Evolutionary conservation across 2,888 invertebrate species (phyloP).

Genomic region (Cremastinae sp.): DNA sequence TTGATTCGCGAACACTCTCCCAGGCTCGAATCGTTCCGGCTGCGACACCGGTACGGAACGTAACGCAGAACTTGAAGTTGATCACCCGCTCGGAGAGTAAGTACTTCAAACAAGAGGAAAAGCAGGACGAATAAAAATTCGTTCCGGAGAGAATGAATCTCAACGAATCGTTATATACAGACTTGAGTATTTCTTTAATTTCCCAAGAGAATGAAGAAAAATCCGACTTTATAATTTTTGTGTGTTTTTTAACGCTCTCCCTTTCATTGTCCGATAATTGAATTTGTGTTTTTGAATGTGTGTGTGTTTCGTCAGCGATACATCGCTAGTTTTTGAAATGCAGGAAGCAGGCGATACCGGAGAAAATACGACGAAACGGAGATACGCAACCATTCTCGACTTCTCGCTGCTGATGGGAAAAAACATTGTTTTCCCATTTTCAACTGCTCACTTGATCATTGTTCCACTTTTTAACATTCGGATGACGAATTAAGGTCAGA

Average conservation of each 20-base stretch:
- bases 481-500: constrained; percentile 72
- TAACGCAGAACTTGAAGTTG: constrained; percentile 17
- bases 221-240: constrained; percentile 43
- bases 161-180: constrained; percentile 34
- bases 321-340: constrained; percentile 12
- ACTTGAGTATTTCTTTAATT: constrained; percentile 55
- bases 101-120: constrained; percentile 13
- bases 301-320: constrained; percentile 19
- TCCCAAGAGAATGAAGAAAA: constrained; percentile 23
- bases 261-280: too few species aligned
- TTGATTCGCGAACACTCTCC: not conserved
- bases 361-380: constrained; percentile 28
- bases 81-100: constrained; percentile 27
- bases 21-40: not conserved
- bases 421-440: constrained; percentile 42
- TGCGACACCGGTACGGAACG: constrained; percentile 32
- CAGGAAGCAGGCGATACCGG: constrained; percentile 43
- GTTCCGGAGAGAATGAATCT: constrained; percentile 19
- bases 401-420: constrained; percentile 28
- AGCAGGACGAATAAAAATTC: constrained; percentile 5
- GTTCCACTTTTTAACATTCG: constrained; percentile 52
- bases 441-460: constrained; percentile 8
- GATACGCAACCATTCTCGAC: constrained; percentile 33
- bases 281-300: not conserved
- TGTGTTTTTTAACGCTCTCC: constrained; percentile 13